Evolutionary conservation across 2,888 invertebrate genomes (phyloP).

Genomic region (Deilephila porcellus): DNA sequence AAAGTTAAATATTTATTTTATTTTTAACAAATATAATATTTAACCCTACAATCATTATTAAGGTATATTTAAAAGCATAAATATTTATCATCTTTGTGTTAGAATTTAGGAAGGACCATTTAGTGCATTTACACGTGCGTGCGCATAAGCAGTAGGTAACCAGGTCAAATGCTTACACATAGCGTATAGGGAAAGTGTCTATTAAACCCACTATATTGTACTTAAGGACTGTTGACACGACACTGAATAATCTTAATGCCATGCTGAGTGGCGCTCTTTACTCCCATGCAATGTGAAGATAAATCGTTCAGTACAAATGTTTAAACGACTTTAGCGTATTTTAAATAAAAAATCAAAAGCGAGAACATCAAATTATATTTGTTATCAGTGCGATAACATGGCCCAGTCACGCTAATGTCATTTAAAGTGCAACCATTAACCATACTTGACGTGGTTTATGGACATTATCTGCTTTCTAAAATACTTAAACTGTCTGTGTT

Average conservation of each 20-base stretch:
- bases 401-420: slow-evolving; percentile 14
- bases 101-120: neutral
- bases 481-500: slow-evolving; percentile 10
- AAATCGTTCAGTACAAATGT: neutral
- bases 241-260: slow-evolving; percentile 5
- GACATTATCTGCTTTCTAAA: slow-evolving; percentile 7
- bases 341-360: slow-evolving; percentile 14
- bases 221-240: neutral
- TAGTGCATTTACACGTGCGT: neutral
- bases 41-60: neutral
- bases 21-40: too few relatives aligned
- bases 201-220: neutral
- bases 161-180: neutral
- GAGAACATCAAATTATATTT: neutral
- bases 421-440: slow-evolving; percentile 22
- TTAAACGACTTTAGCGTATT: neutral
- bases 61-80: neutral
- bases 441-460: slow-evolving; percentile 7
- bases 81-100: neutral
- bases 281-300: neutral
- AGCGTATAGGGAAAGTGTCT: neutral
- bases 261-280: neutral
- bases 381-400: slow-evolving; percentile 10
- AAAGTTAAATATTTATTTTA: too few relatives aligned
- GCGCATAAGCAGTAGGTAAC: neutral